Base-by-base conservation (phyloP, 2,113 vertebrate genomes). In the Myodes glareolus region DNA sequence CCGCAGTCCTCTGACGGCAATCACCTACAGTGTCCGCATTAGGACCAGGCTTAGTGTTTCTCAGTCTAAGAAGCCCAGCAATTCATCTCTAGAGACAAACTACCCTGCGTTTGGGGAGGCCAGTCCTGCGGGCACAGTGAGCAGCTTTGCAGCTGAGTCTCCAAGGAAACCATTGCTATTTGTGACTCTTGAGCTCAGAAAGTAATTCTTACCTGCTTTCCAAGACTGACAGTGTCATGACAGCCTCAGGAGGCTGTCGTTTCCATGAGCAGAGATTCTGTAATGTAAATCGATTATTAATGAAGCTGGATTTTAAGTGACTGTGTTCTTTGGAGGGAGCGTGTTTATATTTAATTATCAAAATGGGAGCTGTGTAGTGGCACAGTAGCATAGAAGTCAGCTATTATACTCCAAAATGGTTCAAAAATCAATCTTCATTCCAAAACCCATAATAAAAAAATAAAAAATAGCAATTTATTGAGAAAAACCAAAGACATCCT, bases 141-240 rank as follows among this genome's bases (percentile, higher is more conserved):
- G 96, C 93, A 94, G 97, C 97, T 93, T 95, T 97, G 91, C 97
- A 97, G 75, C 47, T 85, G 90, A 98, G 94, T 98, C 97, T 98
- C 98, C 98, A 98, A 98, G 99, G 98, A 98, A 99, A 98, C 98
- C 97, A 95, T 16, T 95, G 97, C 98, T 98, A 98, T 99, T 98
- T 98, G 98, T 98, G 98, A 98, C 96, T 98, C 96, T 98, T 96
- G 94, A 97, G 91, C 96, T 95, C 88, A 95, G 97, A 98, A 98
- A 98, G 96, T 98, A 98, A 98, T 98, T 98, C 98, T 98, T 98
- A 99, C 98, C 97, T 98, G 98, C 97, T 98, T 97, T 97, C 95
- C 96, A 91, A 97, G 97, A 98, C 97, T 98, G 98, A 98, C 98
- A 98, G 97, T 94, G 98, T 98, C 98, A 88, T 98, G 98, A 98